phyloP scores from a whole-genome alignment of 2,888 invertebrate genomes.

The Micropterix aruncella region DNA sequence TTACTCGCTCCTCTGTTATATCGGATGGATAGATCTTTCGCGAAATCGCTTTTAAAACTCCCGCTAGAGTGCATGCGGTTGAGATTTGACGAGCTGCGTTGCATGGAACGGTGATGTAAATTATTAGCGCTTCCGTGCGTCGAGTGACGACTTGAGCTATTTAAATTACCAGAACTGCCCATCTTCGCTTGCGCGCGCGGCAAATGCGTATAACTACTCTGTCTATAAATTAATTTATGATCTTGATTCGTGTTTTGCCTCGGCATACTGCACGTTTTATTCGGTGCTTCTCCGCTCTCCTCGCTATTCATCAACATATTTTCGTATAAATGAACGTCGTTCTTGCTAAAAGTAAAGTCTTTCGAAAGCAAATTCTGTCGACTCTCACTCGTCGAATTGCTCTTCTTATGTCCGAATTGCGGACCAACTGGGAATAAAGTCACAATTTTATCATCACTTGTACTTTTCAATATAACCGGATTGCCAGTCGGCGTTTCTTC shows the following conservation, averaged over 20 bases:
- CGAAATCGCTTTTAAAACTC: conserved; percentile 2
- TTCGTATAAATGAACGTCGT: conserved; percentile 28
- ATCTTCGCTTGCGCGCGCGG: conserved; percentile 26
- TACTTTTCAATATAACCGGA: conserved; percentile 29
- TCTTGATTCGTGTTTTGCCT: conserved; percentile 17
- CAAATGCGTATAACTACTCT: conserved; percentile 28
- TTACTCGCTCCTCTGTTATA: too few relatives aligned
- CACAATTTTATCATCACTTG: conserved; percentile 30
- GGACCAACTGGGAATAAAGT: conserved; percentile 24
- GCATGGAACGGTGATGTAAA: background rate
- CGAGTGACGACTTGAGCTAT: conserved; percentile 23
- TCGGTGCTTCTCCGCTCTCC: conserved; percentile 18
- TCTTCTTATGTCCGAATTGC: conserved; percentile 24
- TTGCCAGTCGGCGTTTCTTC: conserved; percentile 18
- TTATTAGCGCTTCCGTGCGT: background rate
- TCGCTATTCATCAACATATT: conserved; percentile 24
- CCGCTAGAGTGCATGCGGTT: conserved; percentile 7
- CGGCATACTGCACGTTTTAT: conserved; percentile 35
- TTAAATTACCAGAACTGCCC: too few relatives aligned
- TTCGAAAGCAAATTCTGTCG: conserved; percentile 31
- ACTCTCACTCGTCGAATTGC: conserved; percentile 34
- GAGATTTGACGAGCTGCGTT: conserved; percentile 5
- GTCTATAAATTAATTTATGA: conserved; percentile 23
- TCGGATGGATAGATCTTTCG: background rate
- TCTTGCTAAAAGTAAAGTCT: conserved; percentile 20